Conservation (phyloP, 2,888 invertebrate species). For the Epirrhoe tristata region DNA sequence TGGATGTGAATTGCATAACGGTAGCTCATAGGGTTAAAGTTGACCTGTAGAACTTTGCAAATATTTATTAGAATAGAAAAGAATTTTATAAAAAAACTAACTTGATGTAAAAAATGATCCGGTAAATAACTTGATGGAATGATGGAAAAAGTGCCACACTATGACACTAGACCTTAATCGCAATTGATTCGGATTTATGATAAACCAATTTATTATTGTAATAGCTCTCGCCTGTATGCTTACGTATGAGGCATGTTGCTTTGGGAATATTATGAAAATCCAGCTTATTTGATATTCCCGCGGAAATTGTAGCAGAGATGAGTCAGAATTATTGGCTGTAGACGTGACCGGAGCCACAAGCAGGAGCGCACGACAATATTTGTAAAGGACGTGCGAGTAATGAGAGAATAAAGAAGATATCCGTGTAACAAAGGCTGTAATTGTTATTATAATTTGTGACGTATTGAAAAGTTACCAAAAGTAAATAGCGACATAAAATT, state of each 20-base stretch:
- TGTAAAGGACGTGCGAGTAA: constrained; percentile 41
- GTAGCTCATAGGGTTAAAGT: not conserved
- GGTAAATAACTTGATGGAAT: too few species aligned
- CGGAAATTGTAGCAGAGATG: constrained; percentile 77
- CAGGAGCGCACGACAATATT: constrained; percentile 69
- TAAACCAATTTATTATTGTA: not conserved
- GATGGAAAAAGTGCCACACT: too few species aligned
- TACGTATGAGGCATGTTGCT: not conserved
- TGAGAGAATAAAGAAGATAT: constrained; percentile 24
- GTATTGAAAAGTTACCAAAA: not conserved
- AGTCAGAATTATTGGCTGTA: constrained; percentile 79
- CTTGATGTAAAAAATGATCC: too few species aligned
- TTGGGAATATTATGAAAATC: constrained; percentile 44
- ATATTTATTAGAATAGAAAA: not conserved
- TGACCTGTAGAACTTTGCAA: not conserved
- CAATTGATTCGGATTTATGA: not conserved
- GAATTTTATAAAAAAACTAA: too few species aligned
- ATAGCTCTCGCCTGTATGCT: not conserved
- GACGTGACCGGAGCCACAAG: constrained; percentile 74
- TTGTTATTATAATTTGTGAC: not conserved
- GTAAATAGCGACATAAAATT: too few species aligned
- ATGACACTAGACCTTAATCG: not conserved
- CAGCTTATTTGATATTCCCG: constrained; percentile 73
- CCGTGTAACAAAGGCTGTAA: not conserved
- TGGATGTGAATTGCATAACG: constrained; percentile 1